Conservation (phyloP, 2,797 vertebrate species). For the Cossypha niveicapilla region DNA sequence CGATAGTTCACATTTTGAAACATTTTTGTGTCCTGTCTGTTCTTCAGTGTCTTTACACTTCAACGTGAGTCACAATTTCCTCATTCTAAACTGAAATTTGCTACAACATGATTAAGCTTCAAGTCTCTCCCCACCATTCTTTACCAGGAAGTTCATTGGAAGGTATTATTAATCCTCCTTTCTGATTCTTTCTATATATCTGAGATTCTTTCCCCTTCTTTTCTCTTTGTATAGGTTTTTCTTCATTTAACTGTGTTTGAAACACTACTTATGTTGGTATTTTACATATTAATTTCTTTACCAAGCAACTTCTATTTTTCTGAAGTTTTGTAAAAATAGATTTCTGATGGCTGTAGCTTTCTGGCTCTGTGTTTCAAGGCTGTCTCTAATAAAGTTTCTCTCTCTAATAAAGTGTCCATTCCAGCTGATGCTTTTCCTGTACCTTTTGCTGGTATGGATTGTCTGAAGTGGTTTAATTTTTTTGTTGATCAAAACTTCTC, state of each 20-base stretch:
- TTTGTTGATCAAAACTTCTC: not conserved
- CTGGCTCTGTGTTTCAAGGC: not conserved
- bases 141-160: not conserved
- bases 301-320: not conserved
- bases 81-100: not conserved
- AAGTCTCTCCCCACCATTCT: not conserved
- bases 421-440: not conserved
- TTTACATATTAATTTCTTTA: not conserved
- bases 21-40: not conserved
- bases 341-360: not conserved
- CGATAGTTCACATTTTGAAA: not conserved
- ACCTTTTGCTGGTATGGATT: not conserved
- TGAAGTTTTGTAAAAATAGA: not conserved
- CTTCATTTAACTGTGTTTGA: not conserved
- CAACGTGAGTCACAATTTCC: not conserved
- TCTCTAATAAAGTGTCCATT: not conserved
- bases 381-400: not conserved
- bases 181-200: not conserved
- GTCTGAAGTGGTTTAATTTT: not conserved
- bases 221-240: not conserved
- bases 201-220: not conserved
- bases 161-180: not conserved
- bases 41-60: not conserved
- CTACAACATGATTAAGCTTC: rapidly evolving
- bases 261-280: not conserved